Evolutionary conservation across 2,888 invertebrate species (phyloP).

Genomic region (Cacoxenus indagator): DNA sequence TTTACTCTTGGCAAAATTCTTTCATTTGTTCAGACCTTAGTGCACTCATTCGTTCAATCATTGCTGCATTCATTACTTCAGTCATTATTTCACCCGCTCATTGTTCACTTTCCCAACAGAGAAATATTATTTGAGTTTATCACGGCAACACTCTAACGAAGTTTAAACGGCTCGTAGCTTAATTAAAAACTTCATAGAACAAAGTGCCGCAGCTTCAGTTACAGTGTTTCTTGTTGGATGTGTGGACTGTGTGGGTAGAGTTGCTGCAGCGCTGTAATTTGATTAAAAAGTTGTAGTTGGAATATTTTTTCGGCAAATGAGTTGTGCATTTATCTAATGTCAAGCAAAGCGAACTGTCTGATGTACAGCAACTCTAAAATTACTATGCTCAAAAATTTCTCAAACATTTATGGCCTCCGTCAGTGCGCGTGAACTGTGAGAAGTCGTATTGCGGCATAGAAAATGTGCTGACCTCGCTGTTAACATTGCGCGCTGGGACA

Average conservation of each 20-base stretch:
- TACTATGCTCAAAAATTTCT: not conserved
- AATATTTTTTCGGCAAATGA: not conserved
- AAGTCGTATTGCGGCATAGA: slow-evolving; percentile 2
- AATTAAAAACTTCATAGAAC: slow-evolving; percentile 62
- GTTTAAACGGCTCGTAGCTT: slow-evolving; percentile 63
- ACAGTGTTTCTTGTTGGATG: not conserved
- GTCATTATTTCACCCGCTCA: slow-evolving; percentile 50
- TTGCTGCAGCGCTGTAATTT: not conserved
- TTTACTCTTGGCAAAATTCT: not conserved
- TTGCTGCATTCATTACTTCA: slow-evolving; percentile 42
- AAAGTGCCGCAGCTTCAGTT: slow-evolving; percentile 2
- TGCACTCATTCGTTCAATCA: slow-evolving; percentile 9
- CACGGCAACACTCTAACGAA: slow-evolving; percentile 62
- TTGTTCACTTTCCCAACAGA: slow-evolving; percentile 45
- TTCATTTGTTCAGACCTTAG: not conserved
- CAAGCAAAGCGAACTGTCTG: too few species aligned
- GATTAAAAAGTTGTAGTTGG: not conserved
- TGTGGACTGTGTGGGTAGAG: not conserved
- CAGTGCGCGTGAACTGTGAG: not conserved
- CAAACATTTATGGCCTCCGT: not conserved
- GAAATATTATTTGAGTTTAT: slow-evolving; percentile 64
- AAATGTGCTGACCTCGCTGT: slow-evolving; percentile 18
- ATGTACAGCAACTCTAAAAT: not conserved
- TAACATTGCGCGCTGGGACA: not conserved
- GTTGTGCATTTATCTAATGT: not conserved